A percentile compares a stretch with the other conserved stretches of the same genome.
Evolutionary conservation across 2,888 invertebrate species (phyloP).

Genomic region (Lithodes maja): DNA sequence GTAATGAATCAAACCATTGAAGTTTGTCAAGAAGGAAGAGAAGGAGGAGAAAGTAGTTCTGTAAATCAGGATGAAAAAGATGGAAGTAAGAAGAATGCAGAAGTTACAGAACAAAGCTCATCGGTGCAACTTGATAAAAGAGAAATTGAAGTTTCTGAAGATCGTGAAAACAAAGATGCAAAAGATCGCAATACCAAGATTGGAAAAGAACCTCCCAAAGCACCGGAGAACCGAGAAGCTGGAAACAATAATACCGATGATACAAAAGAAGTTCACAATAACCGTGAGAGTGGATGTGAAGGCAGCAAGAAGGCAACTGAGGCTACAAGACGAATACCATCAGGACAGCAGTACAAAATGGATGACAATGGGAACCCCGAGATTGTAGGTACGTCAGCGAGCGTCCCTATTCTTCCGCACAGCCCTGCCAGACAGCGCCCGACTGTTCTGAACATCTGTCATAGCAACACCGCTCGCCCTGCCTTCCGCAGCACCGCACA

Average conservation of each 20-base stretch:
- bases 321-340: background rate
- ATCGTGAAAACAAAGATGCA: too few relatives aligned
- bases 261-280: background rate
- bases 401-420: background rate
- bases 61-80: background rate
- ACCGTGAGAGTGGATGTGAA: background rate
- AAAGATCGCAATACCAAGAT: too few relatives aligned
- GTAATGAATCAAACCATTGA: too few relatives aligned
- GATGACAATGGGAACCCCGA: background rate
- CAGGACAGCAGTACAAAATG: background rate
- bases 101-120: background rate
- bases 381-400: background rate
- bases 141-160: too few relatives aligned
- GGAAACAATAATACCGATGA: too few relatives aligned
- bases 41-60: background rate
- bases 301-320: background rate
- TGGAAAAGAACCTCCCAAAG: too few relatives aligned
- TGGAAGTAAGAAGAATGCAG: background rate
- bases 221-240: too few relatives aligned
- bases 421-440: constrained; percentile 33
- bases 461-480: background rate
- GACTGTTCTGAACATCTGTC: constrained; percentile 5
- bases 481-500: background rate
- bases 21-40: background rate
- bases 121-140: too few relatives aligned